These are phyloP conservation scores for Drosophila sordidapex DNA, from an alignment of 2,888 invertebrate species.

Conservation along the genomic window DNA sequence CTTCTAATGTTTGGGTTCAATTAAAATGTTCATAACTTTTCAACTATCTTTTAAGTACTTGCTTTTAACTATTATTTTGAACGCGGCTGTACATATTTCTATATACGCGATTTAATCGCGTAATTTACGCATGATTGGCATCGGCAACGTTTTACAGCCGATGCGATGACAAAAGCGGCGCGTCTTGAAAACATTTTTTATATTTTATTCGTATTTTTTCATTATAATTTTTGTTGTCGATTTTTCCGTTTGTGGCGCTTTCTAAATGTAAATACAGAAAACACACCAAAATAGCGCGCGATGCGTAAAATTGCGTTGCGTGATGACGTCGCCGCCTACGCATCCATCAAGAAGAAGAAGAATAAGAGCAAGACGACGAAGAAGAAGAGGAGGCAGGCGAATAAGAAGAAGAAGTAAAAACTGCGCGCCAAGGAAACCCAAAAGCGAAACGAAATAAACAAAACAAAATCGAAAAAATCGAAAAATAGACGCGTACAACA, in stretches of 20 bases:
- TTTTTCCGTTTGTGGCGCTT: constrained; percentile 53
- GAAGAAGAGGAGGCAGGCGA: constrained; percentile 17
- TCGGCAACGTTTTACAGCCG: constrained; percentile 60
- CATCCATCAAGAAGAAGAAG: not conserved
- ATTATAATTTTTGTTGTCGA: constrained; percentile 5
- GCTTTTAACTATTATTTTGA: constrained; percentile 35
- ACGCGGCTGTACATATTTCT: not conserved
- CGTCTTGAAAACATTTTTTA: constrained; percentile 41
- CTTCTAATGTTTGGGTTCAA: not conserved
- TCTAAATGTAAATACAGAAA: constrained; percentile 71
- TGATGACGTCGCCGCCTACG: constrained; percentile 72
- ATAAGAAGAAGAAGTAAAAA: constrained; percentile 11
- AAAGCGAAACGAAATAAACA: constrained; percentile 67
- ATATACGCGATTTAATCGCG: constrained; percentile 74
- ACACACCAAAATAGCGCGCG: constrained; percentile 52
- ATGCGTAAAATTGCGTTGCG: constrained; percentile 57
- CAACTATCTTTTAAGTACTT: not conserved
- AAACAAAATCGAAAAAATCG: constrained; percentile 58
- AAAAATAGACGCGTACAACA: constrained; percentile 38
- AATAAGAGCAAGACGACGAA: not conserved
- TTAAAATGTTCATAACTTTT: not conserved
- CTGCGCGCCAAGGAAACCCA: constrained; percentile 48
- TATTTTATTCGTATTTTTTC: not conserved
- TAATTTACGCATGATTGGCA: constrained; percentile 80
- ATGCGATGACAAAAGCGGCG: constrained; percentile 47